Evolutionary conservation across 2,113 vertebrate species (phyloP), one percentile per base, ranked within the genome.

Genomic region (Bucco capensis): DNA sequence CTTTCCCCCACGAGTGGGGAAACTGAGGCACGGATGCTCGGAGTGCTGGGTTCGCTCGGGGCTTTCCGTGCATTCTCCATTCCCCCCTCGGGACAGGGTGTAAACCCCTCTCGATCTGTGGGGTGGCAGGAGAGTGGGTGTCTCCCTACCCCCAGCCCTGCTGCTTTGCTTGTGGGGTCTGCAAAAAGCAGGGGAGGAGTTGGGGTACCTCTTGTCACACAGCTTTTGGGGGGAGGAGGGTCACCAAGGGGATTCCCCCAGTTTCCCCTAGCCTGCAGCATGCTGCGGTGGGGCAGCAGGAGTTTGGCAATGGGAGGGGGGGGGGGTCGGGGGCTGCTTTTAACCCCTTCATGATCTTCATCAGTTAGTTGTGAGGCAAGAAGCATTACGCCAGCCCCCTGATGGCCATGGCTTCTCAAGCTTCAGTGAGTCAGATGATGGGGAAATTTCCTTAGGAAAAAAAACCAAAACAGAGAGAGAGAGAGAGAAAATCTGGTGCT

Each of bases 381-480:
- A 79, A 91, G 28, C 71, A 61, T 96, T 94, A 75, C 79, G 28
- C 33, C 88, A 88, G 88, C 90, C 47, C 47, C 11, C 74, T 69
- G 54, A 8, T 33, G 62, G 37, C 61, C 35, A 0, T 54, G 71
- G 35, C 82, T 50, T 74, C 92, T 64, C 25, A 66, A 82, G 85
- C 83, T 78, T 33, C 31, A 25, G 54, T 61, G 75, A 86, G 92
- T 93, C 94, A 89, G 92, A 89, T 65, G 95, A 91, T 88, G 86
- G 79, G 86, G 83, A 89, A 93, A 91, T 93, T 88, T 83, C 62
- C 88, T 86, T 81, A 1, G 24, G 67, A 56, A 86, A 71, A 49
- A 61, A 64, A 47, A 35, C 69, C 6, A 17, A 10, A 54, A 77
- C n/a, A 53, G 11, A 19, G 1, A 24, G 11, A 51, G 35, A n/a